Percentiles rank a stretch among this genome's conserved stretches.
Evolutionary conservation across 1,140 invertebrate species (phyloP).

Genomic region (Panulirus ornatus): DNA sequence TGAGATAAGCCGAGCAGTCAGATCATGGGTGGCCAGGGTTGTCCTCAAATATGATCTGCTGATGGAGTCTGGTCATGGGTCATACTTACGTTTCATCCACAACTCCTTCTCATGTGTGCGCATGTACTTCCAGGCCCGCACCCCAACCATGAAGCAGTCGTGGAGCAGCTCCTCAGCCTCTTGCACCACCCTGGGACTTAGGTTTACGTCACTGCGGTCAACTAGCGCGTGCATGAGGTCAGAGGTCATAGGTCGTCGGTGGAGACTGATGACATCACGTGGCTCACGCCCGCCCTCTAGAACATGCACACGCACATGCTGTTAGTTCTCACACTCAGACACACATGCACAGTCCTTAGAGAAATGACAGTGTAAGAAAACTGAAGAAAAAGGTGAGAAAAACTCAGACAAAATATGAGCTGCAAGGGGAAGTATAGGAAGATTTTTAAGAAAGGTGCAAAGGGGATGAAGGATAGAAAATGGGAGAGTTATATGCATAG

Average conservation of each 20-base stretch:
- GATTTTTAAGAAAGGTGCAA: too few relatives aligned
- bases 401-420: too few relatives aligned
- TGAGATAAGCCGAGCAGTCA: background rate
- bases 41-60: too few relatives aligned
- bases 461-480: too few relatives aligned
- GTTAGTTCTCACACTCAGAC: background rate
- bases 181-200: constrained; percentile 65
- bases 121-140: constrained; percentile 71
- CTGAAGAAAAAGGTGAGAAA: too few relatives aligned
- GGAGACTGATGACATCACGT: background rate
- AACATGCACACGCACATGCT: constrained; percentile 4
- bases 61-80: constrained; percentile 23
- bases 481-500: too few relatives aligned
- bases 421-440: too few relatives aligned
- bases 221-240: constrained; percentile 67
- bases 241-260: constrained; percentile 49
- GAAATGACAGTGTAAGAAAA: too few relatives aligned
- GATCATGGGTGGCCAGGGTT: background rate
- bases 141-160: constrained; percentile 73
- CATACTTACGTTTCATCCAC: constrained; percentile 70
- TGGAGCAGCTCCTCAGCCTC: constrained; percentile 72
- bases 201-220: constrained; percentile 55
- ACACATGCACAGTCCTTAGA: background rate
- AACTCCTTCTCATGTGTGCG: constrained; percentile 65
- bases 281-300: background rate